A percentile compares a stretch with the other conserved stretches of the same genome.
phyloP scores from a whole-genome alignment of 1,140 invertebrate species.

The Leptinotarsa defecta region DNA sequence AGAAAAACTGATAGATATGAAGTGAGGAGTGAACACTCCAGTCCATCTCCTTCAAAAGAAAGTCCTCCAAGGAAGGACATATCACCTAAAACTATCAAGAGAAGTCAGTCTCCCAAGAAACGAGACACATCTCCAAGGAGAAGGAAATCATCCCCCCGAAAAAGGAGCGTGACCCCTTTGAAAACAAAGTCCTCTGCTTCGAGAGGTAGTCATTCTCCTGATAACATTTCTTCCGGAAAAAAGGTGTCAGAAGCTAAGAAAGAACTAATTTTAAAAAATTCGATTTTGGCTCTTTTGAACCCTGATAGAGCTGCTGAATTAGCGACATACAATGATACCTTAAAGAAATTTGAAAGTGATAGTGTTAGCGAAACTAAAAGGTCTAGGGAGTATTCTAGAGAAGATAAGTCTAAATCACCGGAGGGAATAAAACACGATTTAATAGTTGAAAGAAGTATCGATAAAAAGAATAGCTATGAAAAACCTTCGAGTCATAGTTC shows the following conservation, averaged over 20 bases:
- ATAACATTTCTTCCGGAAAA: not conserved
- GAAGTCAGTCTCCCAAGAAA: constrained; percentile 29
- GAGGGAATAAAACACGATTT: not conserved
- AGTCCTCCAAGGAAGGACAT: constrained; percentile 19
- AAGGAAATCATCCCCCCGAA: constrained; percentile 16
- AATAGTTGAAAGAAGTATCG: not conserved
- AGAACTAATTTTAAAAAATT: not conserved
- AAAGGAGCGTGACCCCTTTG: constrained; percentile 32
- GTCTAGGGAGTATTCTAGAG: not conserved
- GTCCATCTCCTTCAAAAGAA: not conserved
- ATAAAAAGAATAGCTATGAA: not conserved
- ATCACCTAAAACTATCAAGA: constrained; percentile 24
- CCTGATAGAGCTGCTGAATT: constrained; percentile 4
- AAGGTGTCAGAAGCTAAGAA: not conserved
- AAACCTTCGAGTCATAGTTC: not conserved
- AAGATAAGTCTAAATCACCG: not conserved
- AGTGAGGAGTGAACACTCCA: not conserved
- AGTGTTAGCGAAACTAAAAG: not conserved
- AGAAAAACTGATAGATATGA: not conserved
- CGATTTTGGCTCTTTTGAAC: not conserved
- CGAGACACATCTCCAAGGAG: constrained; percentile 56
- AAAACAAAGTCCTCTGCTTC: constrained; percentile 10
- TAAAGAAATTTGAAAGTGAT: not conserved
- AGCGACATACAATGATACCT: not conserved
- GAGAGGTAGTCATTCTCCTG: not conserved